These are phyloP conservation scores for Sphenopsis melanotis DNA, from an alignment of 2,797 vertebrate species.

Conservation along the genomic window DNA sequence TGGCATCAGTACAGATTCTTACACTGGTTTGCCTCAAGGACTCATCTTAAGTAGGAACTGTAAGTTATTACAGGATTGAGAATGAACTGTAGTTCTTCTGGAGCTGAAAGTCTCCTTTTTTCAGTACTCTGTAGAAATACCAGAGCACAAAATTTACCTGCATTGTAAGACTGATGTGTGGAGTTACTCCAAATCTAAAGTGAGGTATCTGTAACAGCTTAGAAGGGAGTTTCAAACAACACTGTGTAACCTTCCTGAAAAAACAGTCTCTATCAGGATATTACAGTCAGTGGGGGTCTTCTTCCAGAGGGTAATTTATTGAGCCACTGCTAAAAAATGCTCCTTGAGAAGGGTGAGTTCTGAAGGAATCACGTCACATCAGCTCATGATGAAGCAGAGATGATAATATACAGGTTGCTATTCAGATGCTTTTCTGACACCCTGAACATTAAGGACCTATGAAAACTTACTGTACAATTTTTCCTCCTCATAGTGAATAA, in stretches of 20 bases:
- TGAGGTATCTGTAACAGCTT: not conserved
- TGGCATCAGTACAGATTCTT: not conserved
- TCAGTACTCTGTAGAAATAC: rapidly evolving
- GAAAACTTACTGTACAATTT: not conserved
- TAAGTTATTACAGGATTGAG: not conserved
- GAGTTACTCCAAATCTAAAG: not conserved
- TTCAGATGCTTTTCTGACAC: not conserved
- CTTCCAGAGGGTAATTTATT: not conserved
- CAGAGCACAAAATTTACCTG: not conserved
- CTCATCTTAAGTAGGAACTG: not conserved
- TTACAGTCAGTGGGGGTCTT: no score
- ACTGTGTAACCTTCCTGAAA: not conserved
- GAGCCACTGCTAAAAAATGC: not conserved
- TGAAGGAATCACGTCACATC: not conserved
- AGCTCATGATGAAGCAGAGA: not conserved
- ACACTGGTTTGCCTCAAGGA: not conserved
- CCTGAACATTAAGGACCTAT: not conserved
- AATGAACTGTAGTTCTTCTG: not conserved
- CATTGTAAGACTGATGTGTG: not conserved
- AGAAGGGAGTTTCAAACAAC: not conserved
- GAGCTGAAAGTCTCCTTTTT: not conserved
- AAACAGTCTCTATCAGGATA: not conserved
- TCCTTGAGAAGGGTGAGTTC: not conserved
- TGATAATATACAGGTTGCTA: not conserved
- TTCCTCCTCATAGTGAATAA: not conserved